These are phyloP conservation scores for Sorex fumeus DNA, from an alignment of 2,113 vertebrate species.

Conservation along the genomic window DNA sequence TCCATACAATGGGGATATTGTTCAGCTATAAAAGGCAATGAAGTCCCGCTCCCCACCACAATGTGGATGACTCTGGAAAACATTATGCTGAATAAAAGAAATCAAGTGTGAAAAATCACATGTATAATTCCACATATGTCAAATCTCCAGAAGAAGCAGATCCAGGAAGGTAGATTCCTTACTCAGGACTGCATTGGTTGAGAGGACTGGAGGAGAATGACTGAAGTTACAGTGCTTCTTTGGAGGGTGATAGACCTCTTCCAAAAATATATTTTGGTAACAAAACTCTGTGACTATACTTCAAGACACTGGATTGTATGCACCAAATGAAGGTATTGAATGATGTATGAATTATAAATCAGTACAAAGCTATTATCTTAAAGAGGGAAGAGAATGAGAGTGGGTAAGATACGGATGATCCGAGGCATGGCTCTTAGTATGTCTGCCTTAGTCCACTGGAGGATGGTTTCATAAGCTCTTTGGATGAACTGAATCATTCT, in stretches of 20 bases:
- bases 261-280: neutral
- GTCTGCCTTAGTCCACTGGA: neutral
- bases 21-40: neutral
- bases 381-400: neutral
- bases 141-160: neutral
- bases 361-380: neutral
- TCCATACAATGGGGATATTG: neutral
- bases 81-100: neutral
- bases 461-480: neutral
- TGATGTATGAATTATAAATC: neutral
- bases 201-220: neutral
- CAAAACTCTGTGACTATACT: neutral
- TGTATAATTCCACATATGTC: neutral
- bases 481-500: neutral
- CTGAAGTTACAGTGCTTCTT: neutral
- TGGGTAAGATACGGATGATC: neutral
- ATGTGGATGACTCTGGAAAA: neutral
- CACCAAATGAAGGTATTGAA: neutral
- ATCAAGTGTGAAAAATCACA: neutral
- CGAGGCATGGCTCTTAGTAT: neutral
- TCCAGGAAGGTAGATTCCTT: constrained; percentile 13
- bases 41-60: neutral
- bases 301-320: neutral
- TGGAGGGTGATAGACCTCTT: neutral
- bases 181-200: neutral